These are phyloP conservation scores for Dioctria linearis DNA, from an alignment of 2,888 invertebrate genomes.

Conservation along the genomic window DNA sequence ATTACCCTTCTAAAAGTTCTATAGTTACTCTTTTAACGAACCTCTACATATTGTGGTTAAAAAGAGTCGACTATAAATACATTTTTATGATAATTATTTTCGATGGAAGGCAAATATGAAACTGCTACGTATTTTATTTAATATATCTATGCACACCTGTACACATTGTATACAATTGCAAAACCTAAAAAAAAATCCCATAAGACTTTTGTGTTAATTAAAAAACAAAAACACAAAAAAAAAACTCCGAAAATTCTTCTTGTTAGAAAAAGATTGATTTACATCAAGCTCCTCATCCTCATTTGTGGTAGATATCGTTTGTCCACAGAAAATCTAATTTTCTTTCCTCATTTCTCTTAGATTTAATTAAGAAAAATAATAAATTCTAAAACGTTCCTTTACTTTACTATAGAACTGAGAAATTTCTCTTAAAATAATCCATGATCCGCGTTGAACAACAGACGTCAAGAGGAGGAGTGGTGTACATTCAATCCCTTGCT, in stretches of 20 bases:
- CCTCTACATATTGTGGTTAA: too few relatives aligned
- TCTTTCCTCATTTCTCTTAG: conserved; percentile 37
- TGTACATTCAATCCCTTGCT: conserved; percentile 69
- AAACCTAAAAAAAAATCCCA: too few relatives aligned
- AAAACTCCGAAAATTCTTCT: not conserved
- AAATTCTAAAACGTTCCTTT: conserved; percentile 45
- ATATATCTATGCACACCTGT: too few relatives aligned
- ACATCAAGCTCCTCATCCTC: conserved; percentile 17
- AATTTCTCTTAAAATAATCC: conserved; percentile 36
- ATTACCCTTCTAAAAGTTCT: too few relatives aligned
- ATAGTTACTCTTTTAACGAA: too few relatives aligned
- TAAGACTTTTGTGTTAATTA: too few relatives aligned
- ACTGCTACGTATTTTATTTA: too few relatives aligned
- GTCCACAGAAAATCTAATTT: conserved; percentile 34
- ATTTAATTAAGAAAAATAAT: conserved; percentile 52
- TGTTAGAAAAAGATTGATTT: conserved; percentile 27
- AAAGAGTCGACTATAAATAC: too few relatives aligned
- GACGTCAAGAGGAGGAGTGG: conserved; percentile 66
- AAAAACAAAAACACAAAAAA: conserved; percentile 14
- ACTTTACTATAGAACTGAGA: not conserved
- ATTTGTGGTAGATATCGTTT: conserved; percentile 38
- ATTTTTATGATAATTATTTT: too few relatives aligned
- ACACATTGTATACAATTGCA: too few relatives aligned
- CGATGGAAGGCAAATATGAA: too few relatives aligned
- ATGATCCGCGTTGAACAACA: conserved; percentile 53